phyloP scores from a whole-genome alignment of 2,113 vertebrate genomes.

The Cyprinus carpio region DNA sequence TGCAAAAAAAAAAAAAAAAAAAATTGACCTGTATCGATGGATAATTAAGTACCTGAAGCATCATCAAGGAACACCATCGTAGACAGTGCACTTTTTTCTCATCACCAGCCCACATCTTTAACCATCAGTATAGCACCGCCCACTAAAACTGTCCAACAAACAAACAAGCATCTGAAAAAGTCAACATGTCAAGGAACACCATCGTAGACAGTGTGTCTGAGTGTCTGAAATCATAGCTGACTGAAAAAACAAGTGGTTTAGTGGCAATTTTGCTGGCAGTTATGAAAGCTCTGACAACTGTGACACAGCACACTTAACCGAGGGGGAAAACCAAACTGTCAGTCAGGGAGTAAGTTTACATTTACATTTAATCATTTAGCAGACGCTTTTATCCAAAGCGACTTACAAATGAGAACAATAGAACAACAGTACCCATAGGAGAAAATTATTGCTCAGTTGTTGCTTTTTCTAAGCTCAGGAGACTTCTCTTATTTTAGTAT shows the following conservation, averaged over 20 bases:
- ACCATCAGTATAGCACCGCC: background rate
- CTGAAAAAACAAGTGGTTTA: conserved; percentile 25
- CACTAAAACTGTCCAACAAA: background rate
- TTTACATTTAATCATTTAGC: no score
- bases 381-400: no score
- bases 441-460: no score
- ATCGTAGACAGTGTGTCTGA: background rate
- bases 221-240: conserved; percentile 20
- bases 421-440: no score
- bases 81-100: no score
- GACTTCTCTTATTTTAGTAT: no score
- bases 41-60: background rate
- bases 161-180: conserved; percentile 41
- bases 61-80: no score
- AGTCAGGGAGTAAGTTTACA: background rate
- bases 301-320: conserved; percentile 5
- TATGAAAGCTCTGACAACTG: conserved; percentile 14
- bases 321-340: background rate
- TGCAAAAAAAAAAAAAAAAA: background rate
- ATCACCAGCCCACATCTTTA: background rate
- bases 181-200: conserved; percentile 25
- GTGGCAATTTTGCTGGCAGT: conserved; percentile 15
- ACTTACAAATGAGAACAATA: no score
- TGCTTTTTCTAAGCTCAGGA: no score
- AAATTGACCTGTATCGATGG: background rate